phyloP scores from a whole-genome alignment of 2,797 vertebrate genomes.

The Anisognathus igniventris region DNA sequence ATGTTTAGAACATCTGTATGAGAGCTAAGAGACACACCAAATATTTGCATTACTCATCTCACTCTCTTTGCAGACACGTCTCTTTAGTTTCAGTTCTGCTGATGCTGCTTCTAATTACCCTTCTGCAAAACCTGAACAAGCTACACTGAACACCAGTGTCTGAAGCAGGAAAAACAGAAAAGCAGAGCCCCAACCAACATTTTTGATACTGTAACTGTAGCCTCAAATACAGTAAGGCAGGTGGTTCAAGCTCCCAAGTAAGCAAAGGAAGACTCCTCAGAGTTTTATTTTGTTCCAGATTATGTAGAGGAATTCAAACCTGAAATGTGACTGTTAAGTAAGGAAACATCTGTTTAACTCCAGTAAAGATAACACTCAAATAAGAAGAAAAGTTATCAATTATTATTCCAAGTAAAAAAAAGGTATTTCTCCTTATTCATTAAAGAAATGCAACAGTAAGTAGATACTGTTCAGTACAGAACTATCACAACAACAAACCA shows the following conservation, averaged over 20 bases:
- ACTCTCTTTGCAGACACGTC: neutral
- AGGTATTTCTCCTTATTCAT: neutral
- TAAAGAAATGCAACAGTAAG: neutral
- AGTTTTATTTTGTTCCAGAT: neutral
- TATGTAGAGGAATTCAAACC: neutral
- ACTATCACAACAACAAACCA: neutral
- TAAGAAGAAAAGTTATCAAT: neutral
- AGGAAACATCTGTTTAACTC: neutral
- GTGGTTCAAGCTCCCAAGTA: neutral
- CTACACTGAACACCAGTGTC: neutral
- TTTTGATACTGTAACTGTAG: neutral
- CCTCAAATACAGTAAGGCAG: neutral
- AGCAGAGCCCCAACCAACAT: neutral
- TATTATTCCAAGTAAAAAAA: neutral
- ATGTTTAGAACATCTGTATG: neutral
- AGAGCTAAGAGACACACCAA: neutral
- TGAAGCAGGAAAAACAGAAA: neutral
- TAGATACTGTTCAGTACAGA: neutral
- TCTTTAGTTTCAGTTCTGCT: slow-evolving; percentile 50
- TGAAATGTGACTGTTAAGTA: neutral
- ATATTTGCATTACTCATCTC: slow-evolving; percentile 1
- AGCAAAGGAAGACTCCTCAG: neutral
- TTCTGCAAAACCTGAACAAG: neutral
- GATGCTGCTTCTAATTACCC: neutral
- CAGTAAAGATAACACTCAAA: neutral